These are phyloP conservation scores for Drosophila nannoptera DNA, from an alignment of 1,140 invertebrate genomes.

Conservation along the genomic window DNA sequence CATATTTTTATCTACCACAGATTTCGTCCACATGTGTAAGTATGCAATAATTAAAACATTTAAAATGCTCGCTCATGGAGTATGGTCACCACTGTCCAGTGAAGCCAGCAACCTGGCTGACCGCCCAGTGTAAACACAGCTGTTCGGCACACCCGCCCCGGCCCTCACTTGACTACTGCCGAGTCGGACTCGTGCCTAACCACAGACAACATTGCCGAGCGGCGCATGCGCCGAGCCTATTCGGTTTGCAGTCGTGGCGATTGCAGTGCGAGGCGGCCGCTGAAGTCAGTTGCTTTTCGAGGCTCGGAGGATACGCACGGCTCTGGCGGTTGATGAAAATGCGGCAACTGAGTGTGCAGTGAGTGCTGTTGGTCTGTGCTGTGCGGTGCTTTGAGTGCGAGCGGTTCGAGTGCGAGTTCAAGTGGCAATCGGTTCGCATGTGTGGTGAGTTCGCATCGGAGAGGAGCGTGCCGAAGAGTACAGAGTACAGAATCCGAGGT, in stretches of 20 bases:
- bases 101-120: slow-evolving; percentile 1
- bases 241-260: slow-evolving; percentile 46
- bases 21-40: too few species aligned
- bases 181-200: slow-evolving; percentile 54
- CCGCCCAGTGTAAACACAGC: slow-evolving; percentile 54
- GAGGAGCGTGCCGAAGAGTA: slow-evolving; percentile 52
- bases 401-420: slow-evolving; percentile 40
- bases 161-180: background rate
- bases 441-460: slow-evolving; percentile 59
- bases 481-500: slow-evolving; percentile 10
- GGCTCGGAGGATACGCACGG: slow-evolving; percentile 75
- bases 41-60: slow-evolving; percentile 68
- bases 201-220: slow-evolving; percentile 68
- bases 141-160: slow-evolving; percentile 39
- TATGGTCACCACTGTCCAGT: slow-evolving; percentile 1
- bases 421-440: slow-evolving; percentile 31
- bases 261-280: slow-evolving; percentile 23
- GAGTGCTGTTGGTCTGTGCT: slow-evolving; percentile 26
- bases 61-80: slow-evolving; percentile 53
- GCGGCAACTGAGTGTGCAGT: slow-evolving; percentile 42
- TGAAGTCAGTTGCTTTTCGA: slow-evolving; percentile 68
- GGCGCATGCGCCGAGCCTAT: slow-evolving; percentile 46
- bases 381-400: slow-evolving; percentile 35
- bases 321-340: slow-evolving; percentile 54
- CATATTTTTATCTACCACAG: too few species aligned